Base-by-base conservation (phyloP, 2,797 vertebrate genomes). In the Pristis pectinata region DNA sequence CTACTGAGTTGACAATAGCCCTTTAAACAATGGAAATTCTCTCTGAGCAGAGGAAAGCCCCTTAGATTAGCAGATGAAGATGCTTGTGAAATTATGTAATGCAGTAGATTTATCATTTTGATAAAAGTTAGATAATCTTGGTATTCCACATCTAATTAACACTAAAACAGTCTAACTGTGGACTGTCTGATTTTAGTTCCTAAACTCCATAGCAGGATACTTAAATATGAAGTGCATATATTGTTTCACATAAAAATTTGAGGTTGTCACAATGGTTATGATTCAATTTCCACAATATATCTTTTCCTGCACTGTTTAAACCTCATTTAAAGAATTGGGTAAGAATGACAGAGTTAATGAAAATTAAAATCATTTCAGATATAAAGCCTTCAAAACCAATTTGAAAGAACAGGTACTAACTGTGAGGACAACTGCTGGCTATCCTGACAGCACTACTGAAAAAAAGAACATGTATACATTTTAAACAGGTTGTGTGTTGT, bases 271-370 rank as follows among this genome's bases (percentile, higher is more conserved):
- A 37, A 91, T 37, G n/a, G 70, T 44, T 94, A 70, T 76, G 44
- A 10, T 37, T 91, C 10, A 7, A 64, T 67, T 41, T 67, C 19
- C 87, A 64, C 41, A n/a, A 1, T 91, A 67, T 22, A 91, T 59
- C 87, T 67, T 64, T 64, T 59, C 24, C 19, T 67, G 59, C 9
- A 19, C 19, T 37, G 27, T 11, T 74, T 94, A 34, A 93, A 76
- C 70, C 7, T 94, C 30, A 30, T 76, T 76, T 94, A 56, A 76
- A 56, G 5, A 94, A 94, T n/a, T 4, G 11, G 7, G 76, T 76
- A 7, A n/a, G 92, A 34, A 76, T 94, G 70, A n/a, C 67, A 93
- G 91, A 93, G 15, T 41, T 44, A 93, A 41, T 93, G 70, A 76
- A 74, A 34, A 94, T n/a, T 56, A 76, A 76, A 94, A 94, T 94